Evolutionary conservation across 1,140 invertebrate genomes (phyloP).

Genomic region (Panagrolaimus sp.): DNA sequence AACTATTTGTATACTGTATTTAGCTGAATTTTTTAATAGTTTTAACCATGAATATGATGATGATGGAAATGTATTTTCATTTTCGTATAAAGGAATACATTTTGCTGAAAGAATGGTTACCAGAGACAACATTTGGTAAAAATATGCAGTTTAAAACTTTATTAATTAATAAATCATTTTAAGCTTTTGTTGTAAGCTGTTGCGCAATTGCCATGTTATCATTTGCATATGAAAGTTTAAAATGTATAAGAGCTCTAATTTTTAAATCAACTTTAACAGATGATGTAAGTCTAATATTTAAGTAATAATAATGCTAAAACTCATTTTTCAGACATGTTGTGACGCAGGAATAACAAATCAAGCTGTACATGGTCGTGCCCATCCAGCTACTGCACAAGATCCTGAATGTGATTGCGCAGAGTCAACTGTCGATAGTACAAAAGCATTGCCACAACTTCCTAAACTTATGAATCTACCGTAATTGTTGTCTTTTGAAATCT

Average conservation of each 20-base stretch:
- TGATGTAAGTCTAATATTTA: background rate
- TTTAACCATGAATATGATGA: slow-evolving; percentile 25
- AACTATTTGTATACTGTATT: background rate
- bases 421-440: background rate
- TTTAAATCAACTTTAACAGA: background rate
- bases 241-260: background rate
- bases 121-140: slow-evolving; percentile 30
- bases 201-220: slow-evolving; percentile 22
- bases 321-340: background rate
- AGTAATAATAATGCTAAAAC: too few relatives aligned
- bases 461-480: background rate
- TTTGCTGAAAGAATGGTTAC: slow-evolving; percentile 40
- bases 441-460: too few relatives aligned
- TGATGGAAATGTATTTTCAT: slow-evolving; percentile 53
- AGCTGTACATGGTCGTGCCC: background rate
- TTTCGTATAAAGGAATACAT: slow-evolving; percentile 40
- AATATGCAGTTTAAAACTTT: background rate
- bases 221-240: slow-evolving; percentile 19
- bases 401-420: slow-evolving; percentile 14
- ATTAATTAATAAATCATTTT: background rate
- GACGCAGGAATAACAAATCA: background rate
- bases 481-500: too few relatives aligned
- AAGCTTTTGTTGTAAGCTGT: slow-evolving; percentile 34
- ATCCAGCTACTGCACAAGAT: background rate
- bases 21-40: background rate